Evolutionary conservation across 2,888 invertebrate genomes (phyloP).

Genomic region (Lysandra coridon): DNA sequence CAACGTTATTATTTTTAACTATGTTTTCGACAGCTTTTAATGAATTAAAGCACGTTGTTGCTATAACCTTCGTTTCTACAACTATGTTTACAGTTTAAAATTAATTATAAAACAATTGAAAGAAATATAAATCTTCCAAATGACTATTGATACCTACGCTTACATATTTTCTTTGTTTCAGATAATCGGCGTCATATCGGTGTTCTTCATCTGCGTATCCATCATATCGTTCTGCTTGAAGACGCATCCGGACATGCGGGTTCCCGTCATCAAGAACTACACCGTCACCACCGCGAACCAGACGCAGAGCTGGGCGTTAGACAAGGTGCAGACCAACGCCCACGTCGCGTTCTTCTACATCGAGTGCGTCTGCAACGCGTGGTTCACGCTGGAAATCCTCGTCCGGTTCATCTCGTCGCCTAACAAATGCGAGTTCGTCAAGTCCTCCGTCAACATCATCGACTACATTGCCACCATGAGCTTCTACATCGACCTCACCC

Average conservation of each 20-base stretch:
- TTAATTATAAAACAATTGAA: no score
- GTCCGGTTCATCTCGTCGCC: slow-evolving; percentile 96
- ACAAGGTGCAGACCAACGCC: slow-evolving; percentile 96
- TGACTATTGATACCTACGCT: slow-evolving; percentile 34
- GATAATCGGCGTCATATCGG: slow-evolving; percentile 98
- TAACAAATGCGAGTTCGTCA: slow-evolving; percentile 96
- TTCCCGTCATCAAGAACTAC: slow-evolving; percentile 91
- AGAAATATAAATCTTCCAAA: no score
- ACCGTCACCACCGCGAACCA: slow-evolving; percentile 88
- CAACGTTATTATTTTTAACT: not conserved
- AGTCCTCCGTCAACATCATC: slow-evolving; percentile 98
- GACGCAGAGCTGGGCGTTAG: slow-evolving; percentile 90
- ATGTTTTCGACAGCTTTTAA: not conserved
- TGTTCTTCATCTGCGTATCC: slow-evolving; percentile 99
- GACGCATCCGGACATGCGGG: slow-evolving; percentile 99
- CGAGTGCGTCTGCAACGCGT: slow-evolving; percentile 98
- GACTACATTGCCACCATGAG: slow-evolving; percentile 99
- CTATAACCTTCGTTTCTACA: no score
- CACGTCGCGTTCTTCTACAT: slow-evolving; percentile 99
- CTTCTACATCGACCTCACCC: slow-evolving; percentile 96
- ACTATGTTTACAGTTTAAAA: no score
- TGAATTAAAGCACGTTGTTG: no score
- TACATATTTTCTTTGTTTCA: slow-evolving; percentile 73
- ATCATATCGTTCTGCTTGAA: slow-evolving; percentile 99
- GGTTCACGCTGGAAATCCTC: slow-evolving; percentile 99